phyloP scores from a whole-genome alignment of 2,888 invertebrate genomes.

The Athripsodes cinereus region DNA sequence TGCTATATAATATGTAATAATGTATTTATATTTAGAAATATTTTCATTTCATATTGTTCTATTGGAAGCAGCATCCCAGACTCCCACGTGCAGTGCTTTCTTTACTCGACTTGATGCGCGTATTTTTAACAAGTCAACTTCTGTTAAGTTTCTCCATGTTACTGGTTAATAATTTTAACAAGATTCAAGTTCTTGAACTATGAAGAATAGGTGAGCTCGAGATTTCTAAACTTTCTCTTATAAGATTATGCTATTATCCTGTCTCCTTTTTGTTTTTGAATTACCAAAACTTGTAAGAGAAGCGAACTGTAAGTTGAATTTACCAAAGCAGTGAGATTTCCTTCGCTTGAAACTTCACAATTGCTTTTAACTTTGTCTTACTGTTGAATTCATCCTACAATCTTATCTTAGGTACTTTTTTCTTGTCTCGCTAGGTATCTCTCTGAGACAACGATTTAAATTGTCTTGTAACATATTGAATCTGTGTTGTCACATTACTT shows the following conservation, averaged over 20 bases:
- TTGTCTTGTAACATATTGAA: neutral
- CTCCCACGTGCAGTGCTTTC: too few species aligned
- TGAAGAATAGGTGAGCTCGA: slow-evolving; percentile 1
- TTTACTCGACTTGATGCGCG: too few species aligned
- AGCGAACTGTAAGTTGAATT: neutral
- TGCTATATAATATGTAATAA: too few species aligned
- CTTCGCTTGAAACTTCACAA: neutral
- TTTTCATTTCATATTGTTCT: too few species aligned
- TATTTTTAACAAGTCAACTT: neutral
- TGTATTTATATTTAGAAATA: too few species aligned
- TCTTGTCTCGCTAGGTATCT: neutral
- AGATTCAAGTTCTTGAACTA: neutral
- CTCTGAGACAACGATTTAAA: neutral
- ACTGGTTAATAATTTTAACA: neutral
- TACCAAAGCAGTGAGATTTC: neutral
- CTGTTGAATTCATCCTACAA: neutral
- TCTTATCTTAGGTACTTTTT: neutral
- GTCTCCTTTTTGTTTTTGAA: slow-evolving; percentile 2
- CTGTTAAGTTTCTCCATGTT: neutral
- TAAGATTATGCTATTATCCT: slow-evolving; percentile 1
- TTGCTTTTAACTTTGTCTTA: neutral
- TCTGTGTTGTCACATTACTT: too few species aligned
- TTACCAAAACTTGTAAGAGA: neutral
- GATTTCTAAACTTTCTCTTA: neutral
- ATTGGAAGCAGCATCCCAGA: too few species aligned